phyloP scores from a whole-genome alignment of 2,797 vertebrate genomes.

The Muraenolepis orangiensis region DNA sequence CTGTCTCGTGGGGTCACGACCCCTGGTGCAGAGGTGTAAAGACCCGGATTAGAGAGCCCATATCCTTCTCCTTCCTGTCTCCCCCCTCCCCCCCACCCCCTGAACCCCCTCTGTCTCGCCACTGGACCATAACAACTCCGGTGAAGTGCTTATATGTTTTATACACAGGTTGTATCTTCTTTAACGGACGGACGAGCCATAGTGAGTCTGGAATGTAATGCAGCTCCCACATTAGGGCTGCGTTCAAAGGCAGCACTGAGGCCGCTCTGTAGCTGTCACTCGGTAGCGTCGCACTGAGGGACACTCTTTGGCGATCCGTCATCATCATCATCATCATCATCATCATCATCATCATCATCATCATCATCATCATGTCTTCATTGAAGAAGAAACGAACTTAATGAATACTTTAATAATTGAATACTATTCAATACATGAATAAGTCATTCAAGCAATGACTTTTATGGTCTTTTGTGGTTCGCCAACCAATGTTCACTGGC shows the following conservation, averaged over 20 bases:
- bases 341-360: too few relatives aligned
- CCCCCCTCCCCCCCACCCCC: background rate
- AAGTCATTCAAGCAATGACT: background rate
- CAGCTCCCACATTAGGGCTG: too few relatives aligned
- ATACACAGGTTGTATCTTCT: constrained; percentile 15
- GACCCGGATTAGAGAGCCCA: constrained; percentile 37
- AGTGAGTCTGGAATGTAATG: background rate
- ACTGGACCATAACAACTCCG: background rate
- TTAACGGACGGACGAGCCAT: background rate
- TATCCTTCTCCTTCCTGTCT: constrained; percentile 16
- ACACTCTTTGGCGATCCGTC: background rate
- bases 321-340: too few relatives aligned
- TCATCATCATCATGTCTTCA: too few relatives aligned
- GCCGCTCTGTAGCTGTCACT: background rate
- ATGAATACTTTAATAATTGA: too few relatives aligned
- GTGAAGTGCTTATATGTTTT: constrained; percentile 5
- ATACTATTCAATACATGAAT: background rate
- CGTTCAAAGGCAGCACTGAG: background rate
- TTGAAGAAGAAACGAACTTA: too few relatives aligned
- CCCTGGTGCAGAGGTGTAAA: constrained; percentile 18
- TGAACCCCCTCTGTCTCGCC: too few relatives aligned
- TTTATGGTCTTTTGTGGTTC: background rate
- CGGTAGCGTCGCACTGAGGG: background rate
- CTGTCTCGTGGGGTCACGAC: constrained; percentile 15
- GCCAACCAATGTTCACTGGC: background rate